These are phyloP conservation scores for Ophion obscuratus DNA, from an alignment of 2,888 invertebrate genomes.

Conservation along the genomic window DNA sequence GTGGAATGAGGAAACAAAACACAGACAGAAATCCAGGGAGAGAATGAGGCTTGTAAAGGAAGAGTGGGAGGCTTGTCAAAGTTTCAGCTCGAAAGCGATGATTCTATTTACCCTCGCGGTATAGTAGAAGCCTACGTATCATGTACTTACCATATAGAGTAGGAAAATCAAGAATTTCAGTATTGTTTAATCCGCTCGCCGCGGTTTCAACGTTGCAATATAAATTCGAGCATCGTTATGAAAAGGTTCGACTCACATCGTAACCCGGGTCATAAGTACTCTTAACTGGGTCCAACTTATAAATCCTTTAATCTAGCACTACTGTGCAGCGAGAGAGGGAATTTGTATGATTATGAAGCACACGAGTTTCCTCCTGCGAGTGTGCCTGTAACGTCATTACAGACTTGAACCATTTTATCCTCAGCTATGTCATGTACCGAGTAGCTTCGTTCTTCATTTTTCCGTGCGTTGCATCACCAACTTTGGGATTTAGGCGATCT, in stretches of 20 bases:
- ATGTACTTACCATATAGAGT: background rate
- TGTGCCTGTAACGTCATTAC: no score
- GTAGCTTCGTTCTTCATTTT: no score
- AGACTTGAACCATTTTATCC: no score
- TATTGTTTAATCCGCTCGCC: conserved; percentile 3
- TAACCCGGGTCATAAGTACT: no score
- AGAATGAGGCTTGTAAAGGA: background rate
- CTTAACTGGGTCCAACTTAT: no score
- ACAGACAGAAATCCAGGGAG: background rate
- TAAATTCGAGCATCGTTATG: background rate
- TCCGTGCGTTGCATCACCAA: no score
- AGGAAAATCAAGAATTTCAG: background rate
- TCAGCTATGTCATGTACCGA: no score
- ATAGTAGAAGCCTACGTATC: conserved; percentile 14
- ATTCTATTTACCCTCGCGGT: conserved; percentile 42
- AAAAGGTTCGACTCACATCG: background rate
- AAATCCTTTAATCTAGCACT: no score
- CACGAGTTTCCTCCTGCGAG: no score
- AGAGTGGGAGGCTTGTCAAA: conserved; percentile 17
- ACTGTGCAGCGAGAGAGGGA: no score
- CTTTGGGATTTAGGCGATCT: no score
- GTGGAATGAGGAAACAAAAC: conserved; percentile 41
- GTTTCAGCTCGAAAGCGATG: conserved; percentile 40
- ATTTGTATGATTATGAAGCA: no score
- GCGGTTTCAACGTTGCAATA: background rate